Percentiles rank a stretch among this genome's conserved stretches.
Conservation (phyloP, 2,888 invertebrate genomes). For the Caenorhabditis sp. region DNA sequence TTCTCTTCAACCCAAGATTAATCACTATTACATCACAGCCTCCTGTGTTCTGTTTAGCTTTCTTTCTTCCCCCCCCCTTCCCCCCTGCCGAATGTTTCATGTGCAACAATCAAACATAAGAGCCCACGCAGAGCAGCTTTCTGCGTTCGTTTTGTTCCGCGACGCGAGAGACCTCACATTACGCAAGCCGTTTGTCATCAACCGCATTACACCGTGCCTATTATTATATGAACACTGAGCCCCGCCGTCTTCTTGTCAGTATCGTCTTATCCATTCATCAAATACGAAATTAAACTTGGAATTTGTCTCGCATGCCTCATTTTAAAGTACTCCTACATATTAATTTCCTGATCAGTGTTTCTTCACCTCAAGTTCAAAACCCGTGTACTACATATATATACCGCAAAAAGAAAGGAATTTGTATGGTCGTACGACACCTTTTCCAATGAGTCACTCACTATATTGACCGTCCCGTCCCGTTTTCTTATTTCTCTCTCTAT, state of each 20-base stretch:
- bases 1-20: constrained; percentile 20
- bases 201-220: constrained; percentile 59
- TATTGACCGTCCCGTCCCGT: constrained; percentile 45
- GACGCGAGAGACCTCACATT: constrained; percentile 59
- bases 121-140: constrained; percentile 17
- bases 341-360: too few species aligned
- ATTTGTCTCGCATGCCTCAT: too few species aligned
- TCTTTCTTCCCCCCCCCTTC: background rate
- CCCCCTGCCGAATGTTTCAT: constrained; percentile 21
- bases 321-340: too few species aligned
- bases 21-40: constrained; percentile 30
- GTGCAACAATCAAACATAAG: constrained; percentile 61
- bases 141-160: constrained; percentile 45
- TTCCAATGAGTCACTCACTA: constrained; percentile 28
- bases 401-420: constrained; percentile 15
- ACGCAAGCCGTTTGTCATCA: constrained; percentile 66
- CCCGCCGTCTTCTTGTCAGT: background rate
- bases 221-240: constrained; percentile 63
- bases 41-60: too few species aligned
- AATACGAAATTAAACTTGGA: too few species aligned
- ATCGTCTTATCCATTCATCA: constrained; percentile 38
- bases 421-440: constrained; percentile 47
- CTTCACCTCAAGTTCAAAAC: background rate
- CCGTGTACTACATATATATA: background rate
- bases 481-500: constrained; percentile 28